phyloP scores from a whole-genome alignment of 1,140 invertebrate genomes.

The Leguminivora glycinivorella region DNA sequence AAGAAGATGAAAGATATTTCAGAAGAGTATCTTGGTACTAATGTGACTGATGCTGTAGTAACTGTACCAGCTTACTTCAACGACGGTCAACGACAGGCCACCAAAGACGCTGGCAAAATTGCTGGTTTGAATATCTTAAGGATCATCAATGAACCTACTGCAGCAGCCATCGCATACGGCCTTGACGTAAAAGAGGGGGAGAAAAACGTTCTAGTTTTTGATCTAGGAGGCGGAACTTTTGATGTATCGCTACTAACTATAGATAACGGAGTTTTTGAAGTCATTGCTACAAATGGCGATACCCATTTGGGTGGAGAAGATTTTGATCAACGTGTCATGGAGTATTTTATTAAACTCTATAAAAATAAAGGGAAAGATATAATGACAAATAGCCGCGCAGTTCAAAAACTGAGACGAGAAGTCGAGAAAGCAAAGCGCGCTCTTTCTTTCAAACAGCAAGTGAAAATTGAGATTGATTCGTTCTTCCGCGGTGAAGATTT shows the following conservation, averaged over 20 bases:
- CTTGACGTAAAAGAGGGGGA: slow-evolving; percentile 81
- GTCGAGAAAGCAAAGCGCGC: slow-evolving; percentile 83
- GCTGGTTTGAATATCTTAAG: slow-evolving; percentile 86
- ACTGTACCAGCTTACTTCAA: slow-evolving; percentile 83
- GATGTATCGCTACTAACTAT: slow-evolving; percentile 92
- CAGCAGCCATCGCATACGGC: slow-evolving; percentile 88
- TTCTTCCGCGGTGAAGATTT: slow-evolving; percentile 87
- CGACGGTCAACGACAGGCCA: slow-evolving; percentile 80
- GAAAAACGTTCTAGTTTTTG: slow-evolving; percentile 57
- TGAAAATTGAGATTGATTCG: slow-evolving; percentile 84
- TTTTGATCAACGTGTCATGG: slow-evolving; percentile 88
- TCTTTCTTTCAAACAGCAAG: slow-evolving; percentile 80
- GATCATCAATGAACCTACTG: slow-evolving; percentile 88
- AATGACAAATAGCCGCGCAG: slow-evolving; percentile 83
- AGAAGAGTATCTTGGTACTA: slow-evolving; percentile 79
- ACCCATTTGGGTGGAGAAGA: slow-evolving; percentile 85
- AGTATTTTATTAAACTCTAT: slow-evolving; percentile 86
- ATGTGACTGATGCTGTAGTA: slow-evolving; percentile 81
- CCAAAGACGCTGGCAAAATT: slow-evolving; percentile 86
- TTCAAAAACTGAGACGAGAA: slow-evolving; percentile 85
- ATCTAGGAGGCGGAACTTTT: slow-evolving; percentile 79
- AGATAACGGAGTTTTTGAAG: slow-evolving; percentile 88
- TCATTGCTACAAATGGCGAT: slow-evolving; percentile 86
- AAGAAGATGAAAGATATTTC: slow-evolving; percentile 84
- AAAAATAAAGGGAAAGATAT: slow-evolving; percentile 89